Conservation (phyloP, 92 coral and sea anemone genomes). For the Actinernus sp. region DNA sequence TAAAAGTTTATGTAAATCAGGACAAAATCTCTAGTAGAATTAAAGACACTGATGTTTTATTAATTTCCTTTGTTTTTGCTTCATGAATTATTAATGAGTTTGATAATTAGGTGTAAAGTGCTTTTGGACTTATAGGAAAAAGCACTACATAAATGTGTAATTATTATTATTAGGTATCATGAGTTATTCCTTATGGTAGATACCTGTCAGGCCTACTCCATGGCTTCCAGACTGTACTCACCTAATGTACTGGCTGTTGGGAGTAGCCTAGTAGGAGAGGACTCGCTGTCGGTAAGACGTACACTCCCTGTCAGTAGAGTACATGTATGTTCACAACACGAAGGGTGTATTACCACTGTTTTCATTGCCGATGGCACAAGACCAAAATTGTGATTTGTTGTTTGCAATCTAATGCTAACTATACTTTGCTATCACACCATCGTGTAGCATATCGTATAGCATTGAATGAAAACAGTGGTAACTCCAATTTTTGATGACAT, state of each 20-base stretch:
- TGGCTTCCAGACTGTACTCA: conserved; percentile 88
- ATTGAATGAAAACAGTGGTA: too few species aligned
- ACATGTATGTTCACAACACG: background rate
- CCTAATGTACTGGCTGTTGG: conserved; percentile 96
- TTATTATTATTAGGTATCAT: conserved; percentile 76
- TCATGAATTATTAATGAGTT: too few species aligned
- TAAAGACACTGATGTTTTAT: too few species aligned
- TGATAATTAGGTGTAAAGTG: too few species aligned
- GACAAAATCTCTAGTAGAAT: too few species aligned
- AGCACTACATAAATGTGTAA: too few species aligned
- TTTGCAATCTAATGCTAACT: too few species aligned
- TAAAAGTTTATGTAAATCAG: too few species aligned
- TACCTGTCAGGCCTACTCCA: conserved; percentile 97
- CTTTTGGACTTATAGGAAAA: too few species aligned
- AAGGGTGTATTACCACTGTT: background rate
- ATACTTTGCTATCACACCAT: background rate
- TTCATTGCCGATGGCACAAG: background rate
- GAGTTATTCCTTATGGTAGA: conserved; percentile 95
- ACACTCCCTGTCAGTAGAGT: background rate
- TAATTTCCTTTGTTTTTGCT: too few species aligned
- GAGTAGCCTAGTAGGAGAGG: conserved; percentile 95
- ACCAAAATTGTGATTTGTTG: background rate
- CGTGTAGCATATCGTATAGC: background rate
- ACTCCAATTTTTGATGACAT: too few species aligned
- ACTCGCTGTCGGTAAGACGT: conserved; percentile 91